A percentile compares a stretch with the other conserved stretches of the same genome.
These are phyloP conservation scores for Callyntrura guangdongensis DNA, from an alignment of 2,888 invertebrate species.

Conservation along the genomic window DNA sequence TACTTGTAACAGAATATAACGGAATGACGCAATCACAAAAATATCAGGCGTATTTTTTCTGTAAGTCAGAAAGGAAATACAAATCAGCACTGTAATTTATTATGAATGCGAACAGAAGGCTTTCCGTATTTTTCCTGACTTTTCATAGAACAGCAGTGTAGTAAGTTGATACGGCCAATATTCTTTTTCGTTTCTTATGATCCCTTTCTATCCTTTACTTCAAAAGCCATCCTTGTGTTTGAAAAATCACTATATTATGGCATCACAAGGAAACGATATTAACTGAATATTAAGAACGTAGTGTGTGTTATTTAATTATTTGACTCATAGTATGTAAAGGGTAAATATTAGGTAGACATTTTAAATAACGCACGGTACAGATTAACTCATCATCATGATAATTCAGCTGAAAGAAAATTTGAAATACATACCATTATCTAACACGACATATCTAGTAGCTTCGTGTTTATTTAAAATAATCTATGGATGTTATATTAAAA, in stretches of 20 bases:
- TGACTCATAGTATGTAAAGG: background rate
- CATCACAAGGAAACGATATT: background rate
- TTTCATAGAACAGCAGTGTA: background rate
- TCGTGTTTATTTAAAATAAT: background rate
- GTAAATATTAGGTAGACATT: background rate
- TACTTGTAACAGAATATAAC: background rate
- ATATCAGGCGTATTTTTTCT: background rate
- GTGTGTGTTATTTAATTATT: background rate
- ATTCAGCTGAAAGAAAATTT: background rate
- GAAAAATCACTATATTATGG: background rate
- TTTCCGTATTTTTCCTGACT: background rate
- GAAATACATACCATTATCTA: background rate
- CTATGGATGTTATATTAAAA: background rate
- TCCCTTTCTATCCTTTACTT: background rate
- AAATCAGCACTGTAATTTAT: conserved; percentile 84
- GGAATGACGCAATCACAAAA: background rate
- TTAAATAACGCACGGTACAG: conserved; percentile 17
- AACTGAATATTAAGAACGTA: background rate
- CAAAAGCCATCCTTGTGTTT: background rate
- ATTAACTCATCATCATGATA: conserved; percentile 8
- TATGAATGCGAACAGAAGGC: conserved; percentile 47
- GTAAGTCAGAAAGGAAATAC: conserved; percentile 78
- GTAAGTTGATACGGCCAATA: background rate
- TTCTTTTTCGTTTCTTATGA: background rate
- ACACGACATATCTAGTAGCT: background rate